Conservation (phyloP, 2,113 vertebrate genomes). For the Microtus montanus region DNA sequence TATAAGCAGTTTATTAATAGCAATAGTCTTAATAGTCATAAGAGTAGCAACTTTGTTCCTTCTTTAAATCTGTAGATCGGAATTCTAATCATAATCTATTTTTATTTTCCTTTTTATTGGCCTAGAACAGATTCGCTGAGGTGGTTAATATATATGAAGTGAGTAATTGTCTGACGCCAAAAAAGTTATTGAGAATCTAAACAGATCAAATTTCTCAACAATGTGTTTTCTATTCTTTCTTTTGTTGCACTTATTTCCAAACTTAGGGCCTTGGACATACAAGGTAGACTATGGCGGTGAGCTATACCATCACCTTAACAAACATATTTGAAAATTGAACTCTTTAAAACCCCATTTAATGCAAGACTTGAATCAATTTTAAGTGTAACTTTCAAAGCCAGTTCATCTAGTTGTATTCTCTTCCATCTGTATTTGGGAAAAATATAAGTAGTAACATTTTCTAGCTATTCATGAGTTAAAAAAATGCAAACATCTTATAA, state of each 20-base stretch:
- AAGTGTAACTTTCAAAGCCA: background rate
- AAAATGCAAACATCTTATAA: background rate
- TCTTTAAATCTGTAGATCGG: background rate
- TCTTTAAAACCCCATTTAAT: background rate
- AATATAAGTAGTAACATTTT: background rate
- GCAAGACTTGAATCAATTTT: background rate
- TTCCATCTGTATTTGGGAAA: background rate
- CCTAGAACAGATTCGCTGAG: background rate
- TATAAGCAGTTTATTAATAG: background rate
- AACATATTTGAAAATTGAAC: background rate
- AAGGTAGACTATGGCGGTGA: background rate
- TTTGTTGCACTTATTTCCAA: background rate
- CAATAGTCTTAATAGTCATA: background rate
- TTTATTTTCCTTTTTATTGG: background rate
- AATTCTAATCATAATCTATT: background rate
- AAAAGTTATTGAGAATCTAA: background rate
- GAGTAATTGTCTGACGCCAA: background rate
- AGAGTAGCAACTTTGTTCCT: background rate
- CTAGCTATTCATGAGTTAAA: background rate
- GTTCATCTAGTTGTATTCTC: background rate
- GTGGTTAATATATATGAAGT: background rate
- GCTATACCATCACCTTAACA: background rate
- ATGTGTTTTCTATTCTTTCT: background rate
- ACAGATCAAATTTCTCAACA: slow-evolving; percentile 10
- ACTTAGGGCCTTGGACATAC: background rate